Evolutionary conservation across 2,113 vertebrate species (phyloP), one percentile per base, ranked within the genome.

Genomic region (Barnardius zonarius): DNA sequence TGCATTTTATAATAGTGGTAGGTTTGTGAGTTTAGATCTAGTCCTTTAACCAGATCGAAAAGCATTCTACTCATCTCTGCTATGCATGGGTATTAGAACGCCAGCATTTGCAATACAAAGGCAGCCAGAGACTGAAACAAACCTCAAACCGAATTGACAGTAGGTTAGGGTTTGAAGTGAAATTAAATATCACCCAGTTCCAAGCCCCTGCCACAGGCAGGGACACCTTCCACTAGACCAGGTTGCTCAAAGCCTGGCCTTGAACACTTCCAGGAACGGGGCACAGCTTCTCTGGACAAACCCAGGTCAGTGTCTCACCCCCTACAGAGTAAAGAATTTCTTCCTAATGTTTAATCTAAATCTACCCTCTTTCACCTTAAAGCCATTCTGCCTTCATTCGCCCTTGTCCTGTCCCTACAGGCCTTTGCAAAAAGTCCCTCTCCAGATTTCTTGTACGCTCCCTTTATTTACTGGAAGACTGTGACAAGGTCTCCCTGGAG

Each of bases 1-100:
- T 17, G 1, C 3, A 7, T 17, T 69, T 78, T 51, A 52, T 63
- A 54, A 27, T 46, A 5, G 8, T 5, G 3, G 5, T n/a, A 61
- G 9, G 9, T 43, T 13, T 37, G 2, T 37, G 22, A 70, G 4
- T 9, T 86, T 41, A 46, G 20, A 31, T 1, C 5, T 83, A 4
- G 7, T 64, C 66, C 43, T 88, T 86, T 16, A 51, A 18, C 6
- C 19, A 31, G 11, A 10, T 5, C 68, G 19, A 76, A 85, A 72
- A 90, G 8, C 0, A 0, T n/a, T 92, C 25, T 7, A 54, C 22
- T 86, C 9, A 19, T 83, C 25, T 5, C 31, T 73, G 41, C 12
- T 70, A 17, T 0, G 2, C 2, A 7, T 57, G n/a, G 62, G 6
- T 37, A 57, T 17, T 74, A 81, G 27, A 66, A 74, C 9, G 44